Base-by-base conservation (phyloP, 2,113 vertebrate genomes). In the Climacteris rufus region DNA sequence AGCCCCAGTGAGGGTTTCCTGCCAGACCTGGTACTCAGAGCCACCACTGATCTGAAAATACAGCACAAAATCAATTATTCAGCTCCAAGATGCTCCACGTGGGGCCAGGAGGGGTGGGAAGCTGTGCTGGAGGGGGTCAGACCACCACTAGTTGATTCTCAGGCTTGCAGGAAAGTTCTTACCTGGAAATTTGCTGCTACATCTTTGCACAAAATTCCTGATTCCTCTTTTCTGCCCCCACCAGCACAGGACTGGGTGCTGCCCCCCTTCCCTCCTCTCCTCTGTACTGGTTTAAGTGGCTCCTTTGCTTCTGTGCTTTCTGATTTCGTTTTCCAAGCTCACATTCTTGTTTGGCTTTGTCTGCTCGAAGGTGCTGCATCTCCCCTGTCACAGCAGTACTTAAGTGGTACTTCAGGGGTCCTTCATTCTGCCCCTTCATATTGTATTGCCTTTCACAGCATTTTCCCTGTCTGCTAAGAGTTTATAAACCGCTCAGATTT, bases 301-400 rank as follows among this genome's bases (percentile, higher is more conserved):
- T 40, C 31, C 44, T 85, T 77, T 77, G 13, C n/a, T 42, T 81
- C 54, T 87, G 8, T 3, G 0, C 39, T 69, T 78, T 66, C 72
- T 25, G 22, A 13, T 77, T 44, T 39, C 15, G 47, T 80, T 87
- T 33, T 33, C 39, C 57, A 44, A 88, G 15, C 56, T 37, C 45
- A 40, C 4, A 1, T 17, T 78, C 28, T 15, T 12, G 12, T 33
- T 47, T 42, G 60, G 33, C 65, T 78, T 79, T 52, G 3, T 8
- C 50, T 66, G 16, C 52, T 65, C 0, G 0, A 28, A 40, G 31
- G 15, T 44, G n/a, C 17, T 49, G 27, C 31, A 3, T 65, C 53
- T 37, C 24, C 37, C n/a, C 31, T 0, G 0, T 24, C 45, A 35
- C 2, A 19, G 47, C 42, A n/a, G 14, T 12, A 2, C 21, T 40